phyloP scores from a whole-genome alignment of 2,113 vertebrate species.

The Ailurus styani region DNA sequence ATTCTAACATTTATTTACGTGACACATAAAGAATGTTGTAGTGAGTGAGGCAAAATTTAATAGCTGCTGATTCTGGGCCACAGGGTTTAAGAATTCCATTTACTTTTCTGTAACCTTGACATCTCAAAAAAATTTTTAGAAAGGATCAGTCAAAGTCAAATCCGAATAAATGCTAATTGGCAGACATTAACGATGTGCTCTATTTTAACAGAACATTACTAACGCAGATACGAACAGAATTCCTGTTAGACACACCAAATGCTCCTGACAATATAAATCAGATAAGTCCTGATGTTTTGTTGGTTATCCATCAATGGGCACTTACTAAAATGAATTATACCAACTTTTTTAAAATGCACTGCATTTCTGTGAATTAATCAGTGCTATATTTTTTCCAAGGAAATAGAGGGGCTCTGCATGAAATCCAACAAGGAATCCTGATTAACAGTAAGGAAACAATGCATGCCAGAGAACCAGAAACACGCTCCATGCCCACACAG shows the following conservation, averaged over 20 bases:
- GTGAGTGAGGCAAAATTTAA: too few relatives aligned
- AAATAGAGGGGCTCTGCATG: too few relatives aligned
- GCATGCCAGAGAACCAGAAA: background rate
- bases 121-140: background rate
- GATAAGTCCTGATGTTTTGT: background rate
- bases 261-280: background rate
- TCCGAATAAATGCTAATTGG: background rate
- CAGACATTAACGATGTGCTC: background rate
- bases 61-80: background rate
- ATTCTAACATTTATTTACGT: too few relatives aligned
- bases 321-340: background rate
- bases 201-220: background rate
- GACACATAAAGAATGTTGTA: fast-evolving
- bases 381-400: fast-evolving
- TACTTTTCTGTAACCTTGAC: background rate
- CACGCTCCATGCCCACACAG: fast-evolving
- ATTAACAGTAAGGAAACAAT: background rate
- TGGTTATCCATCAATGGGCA: background rate
- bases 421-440: background rate
- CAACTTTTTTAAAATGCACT: background rate
- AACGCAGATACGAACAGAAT: fast-evolving
- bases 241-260: background rate
- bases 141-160: background rate
- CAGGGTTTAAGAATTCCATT: background rate
- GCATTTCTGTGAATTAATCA: background rate